These are phyloP conservation scores for Rhaphigaster nebulosa DNA, from an alignment of 2,888 invertebrate genomes.

Conservation along the genomic window DNA sequence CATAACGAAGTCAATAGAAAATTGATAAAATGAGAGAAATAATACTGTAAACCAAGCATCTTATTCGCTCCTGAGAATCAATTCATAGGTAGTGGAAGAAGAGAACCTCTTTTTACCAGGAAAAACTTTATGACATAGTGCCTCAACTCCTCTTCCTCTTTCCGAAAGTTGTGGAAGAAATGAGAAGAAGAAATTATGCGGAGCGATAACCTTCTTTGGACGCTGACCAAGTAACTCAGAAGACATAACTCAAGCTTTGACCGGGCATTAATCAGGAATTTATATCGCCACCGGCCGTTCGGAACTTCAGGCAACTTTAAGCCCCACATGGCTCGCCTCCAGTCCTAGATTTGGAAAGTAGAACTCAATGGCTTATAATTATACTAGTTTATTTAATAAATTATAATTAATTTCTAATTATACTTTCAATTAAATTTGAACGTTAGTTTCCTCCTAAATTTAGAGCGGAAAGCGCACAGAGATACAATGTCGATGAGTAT, in stretches of 20 bases:
- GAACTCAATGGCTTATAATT: background rate
- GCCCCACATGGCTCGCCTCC: background rate
- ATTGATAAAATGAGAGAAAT: background rate
- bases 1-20: no score
- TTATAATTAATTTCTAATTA: background rate
- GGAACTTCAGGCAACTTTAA: conserved; percentile 18
- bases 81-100: background rate
- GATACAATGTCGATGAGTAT: no score
- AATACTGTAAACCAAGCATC: background rate
- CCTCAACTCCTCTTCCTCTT: background rate
- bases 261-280: conserved; percentile 40
- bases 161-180: conserved; percentile 7
- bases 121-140: conserved; percentile 42
- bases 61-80: background rate
- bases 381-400: background rate
- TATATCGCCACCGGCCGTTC: background rate
- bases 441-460: no score
- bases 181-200: conserved; percentile 42
- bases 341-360: background rate
- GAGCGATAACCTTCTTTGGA: conserved; percentile 32
- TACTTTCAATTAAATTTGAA: background rate
- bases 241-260: conserved; percentile 19
- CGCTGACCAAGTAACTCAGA: conserved; percentile 37
- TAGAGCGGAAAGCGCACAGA: no score
- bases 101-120: background rate